Evolutionary conservation across 2,888 invertebrate genomes (phyloP).

Genomic region (Incurvaria masculella): DNA sequence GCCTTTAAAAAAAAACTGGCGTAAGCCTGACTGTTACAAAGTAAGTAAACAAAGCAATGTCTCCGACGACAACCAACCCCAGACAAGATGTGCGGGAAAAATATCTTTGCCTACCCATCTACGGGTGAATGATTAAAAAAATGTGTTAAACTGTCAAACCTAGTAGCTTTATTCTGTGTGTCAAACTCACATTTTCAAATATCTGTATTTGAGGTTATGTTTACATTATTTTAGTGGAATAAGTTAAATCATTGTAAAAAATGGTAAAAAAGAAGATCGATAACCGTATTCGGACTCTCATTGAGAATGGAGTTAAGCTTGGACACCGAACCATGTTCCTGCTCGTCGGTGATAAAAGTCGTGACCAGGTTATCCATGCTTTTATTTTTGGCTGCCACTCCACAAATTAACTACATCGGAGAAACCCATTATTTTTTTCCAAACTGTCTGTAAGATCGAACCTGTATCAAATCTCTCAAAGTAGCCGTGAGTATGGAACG

Average conservation of each 20-base stretch:
- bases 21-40: too few species aligned
- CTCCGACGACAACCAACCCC: too few species aligned
- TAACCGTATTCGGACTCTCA: conserved; percentile 90
- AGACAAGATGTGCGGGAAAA: too few species aligned
- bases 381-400: conserved; percentile 1
- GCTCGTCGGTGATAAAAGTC: conserved; percentile 92
- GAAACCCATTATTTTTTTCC: not conserved
- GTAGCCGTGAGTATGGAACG: not conserved
- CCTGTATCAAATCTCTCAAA: not conserved
- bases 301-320: conserved; percentile 92
- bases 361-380: conserved; percentile 77
- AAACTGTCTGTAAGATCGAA: not conserved
- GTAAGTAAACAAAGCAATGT: too few species aligned
- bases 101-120: too few species aligned
- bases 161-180: too few species aligned
- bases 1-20: too few species aligned
- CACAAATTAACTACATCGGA: not conserved
- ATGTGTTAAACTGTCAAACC: too few species aligned
- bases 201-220: not conserved
- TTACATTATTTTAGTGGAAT: not conserved
- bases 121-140: too few species aligned
- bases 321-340: conserved; percentile 94
- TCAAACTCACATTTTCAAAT: too few species aligned
- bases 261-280: conserved; percentile 96
- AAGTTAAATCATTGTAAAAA: conserved; percentile 24